phyloP scores from a whole-genome alignment of 2,888 invertebrate species.

The Protula sp. region DNA sequence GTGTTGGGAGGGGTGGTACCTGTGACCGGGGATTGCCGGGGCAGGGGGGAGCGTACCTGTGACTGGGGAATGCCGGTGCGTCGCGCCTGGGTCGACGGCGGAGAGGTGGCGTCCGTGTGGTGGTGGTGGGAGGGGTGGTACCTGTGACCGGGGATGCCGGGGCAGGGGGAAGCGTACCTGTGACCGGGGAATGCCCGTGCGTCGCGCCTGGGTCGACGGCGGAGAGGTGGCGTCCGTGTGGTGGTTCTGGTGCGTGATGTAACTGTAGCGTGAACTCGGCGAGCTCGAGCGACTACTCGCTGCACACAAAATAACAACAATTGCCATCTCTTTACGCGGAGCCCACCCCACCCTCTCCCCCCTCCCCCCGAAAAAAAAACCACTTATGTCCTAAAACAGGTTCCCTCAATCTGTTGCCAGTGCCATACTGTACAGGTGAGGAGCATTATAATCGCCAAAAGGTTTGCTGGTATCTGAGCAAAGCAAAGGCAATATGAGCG shows the following conservation, averaged over 20 bases:
- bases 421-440: too few relatives aligned
- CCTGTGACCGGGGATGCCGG: slow-evolving; percentile 73
- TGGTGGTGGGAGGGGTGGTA: slow-evolving; percentile 62
- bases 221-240: slow-evolving; percentile 5
- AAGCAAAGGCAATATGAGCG: too few relatives aligned
- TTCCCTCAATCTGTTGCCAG: too few relatives aligned
- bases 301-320: slow-evolving; percentile 46
- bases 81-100: not conserved
- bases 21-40: slow-evolving; percentile 78
- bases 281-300: slow-evolving; percentile 91
- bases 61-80: slow-evolving; percentile 1
- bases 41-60: not conserved
- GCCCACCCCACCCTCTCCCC: too few relatives aligned
- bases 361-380: too few relatives aligned
- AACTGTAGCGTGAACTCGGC: slow-evolving; percentile 78
- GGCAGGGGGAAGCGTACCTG: not conserved
- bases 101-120: slow-evolving; percentile 6
- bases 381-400: too few relatives aligned
- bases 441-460: too few relatives aligned
- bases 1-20: slow-evolving; percentile 63
- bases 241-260: slow-evolving; percentile 60
- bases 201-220: not conserved
- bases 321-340: not conserved
- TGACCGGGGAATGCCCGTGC: slow-evolving; percentile 2
- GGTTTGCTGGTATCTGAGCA: too few relatives aligned